Conservation (phyloP, 1,140 invertebrate genomes). For the Micrasema minimum region DNA sequence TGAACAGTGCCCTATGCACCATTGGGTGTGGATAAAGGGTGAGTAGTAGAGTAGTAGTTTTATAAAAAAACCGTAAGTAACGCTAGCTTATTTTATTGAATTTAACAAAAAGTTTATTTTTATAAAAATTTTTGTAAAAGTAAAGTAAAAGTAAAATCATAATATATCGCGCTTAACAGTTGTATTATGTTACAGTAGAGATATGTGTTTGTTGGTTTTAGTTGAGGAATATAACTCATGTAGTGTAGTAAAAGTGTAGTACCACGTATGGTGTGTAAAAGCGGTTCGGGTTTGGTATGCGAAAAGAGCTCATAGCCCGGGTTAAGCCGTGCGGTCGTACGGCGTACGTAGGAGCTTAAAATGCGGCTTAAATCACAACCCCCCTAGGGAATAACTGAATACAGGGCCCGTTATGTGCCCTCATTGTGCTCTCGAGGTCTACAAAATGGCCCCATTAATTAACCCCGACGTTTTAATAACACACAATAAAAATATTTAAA, state of each 20-base stretch:
- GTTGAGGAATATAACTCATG: constrained; percentile 14
- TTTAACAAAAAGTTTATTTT: too few species aligned
- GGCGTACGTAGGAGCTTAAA: constrained; percentile 28
- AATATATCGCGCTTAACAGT: too few species aligned
- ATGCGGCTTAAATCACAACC: constrained; percentile 35
- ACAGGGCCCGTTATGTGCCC: constrained; percentile 20
- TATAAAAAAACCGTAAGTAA: too few species aligned
- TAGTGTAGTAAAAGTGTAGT: constrained; percentile 19
- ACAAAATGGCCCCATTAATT: constrained; percentile 29
- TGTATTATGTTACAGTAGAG: neutral
- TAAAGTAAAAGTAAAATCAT: too few species aligned
- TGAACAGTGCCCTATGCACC: too few species aligned
- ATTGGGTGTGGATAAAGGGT: too few species aligned
- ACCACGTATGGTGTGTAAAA: constrained; percentile 7
- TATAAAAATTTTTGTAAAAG: too few species aligned
- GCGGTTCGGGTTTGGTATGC: constrained; percentile 14
- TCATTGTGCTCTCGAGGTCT: constrained; percentile 20
- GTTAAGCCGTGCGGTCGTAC: constrained; percentile 36
- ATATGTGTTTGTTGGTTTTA: neutral
- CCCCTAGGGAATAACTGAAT: constrained; percentile 28
- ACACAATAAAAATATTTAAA: constrained; percentile 38
- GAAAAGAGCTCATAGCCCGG: constrained; percentile 3
- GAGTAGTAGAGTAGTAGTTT: too few species aligned
- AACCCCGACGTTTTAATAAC: constrained; percentile 31
- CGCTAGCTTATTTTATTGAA: too few species aligned